Evolutionary conservation across 2,888 invertebrate species (phyloP).

Genomic region (Drosophila pseudotalamancana): DNA sequence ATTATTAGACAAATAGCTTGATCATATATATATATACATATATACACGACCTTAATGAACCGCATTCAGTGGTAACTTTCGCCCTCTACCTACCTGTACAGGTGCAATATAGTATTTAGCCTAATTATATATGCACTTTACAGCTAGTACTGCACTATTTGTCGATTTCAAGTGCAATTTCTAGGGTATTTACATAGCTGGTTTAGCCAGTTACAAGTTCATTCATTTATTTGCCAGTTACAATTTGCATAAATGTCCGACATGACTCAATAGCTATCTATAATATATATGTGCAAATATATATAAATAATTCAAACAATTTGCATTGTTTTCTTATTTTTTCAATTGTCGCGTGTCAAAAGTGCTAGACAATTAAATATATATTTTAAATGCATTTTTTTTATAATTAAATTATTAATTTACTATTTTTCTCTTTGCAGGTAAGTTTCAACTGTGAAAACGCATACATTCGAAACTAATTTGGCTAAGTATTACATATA

Average conservation of each 20-base stretch:
- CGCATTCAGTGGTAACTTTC: conserved; percentile 7
- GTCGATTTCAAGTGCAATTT: conserved; percentile 30
- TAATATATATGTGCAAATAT: background rate
- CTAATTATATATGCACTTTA: conserved; percentile 15
- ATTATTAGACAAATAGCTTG: conserved; percentile 22
- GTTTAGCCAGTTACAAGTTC: conserved; percentile 41
- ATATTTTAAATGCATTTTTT: conserved; percentile 1
- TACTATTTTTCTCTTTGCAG: conserved; percentile 18
- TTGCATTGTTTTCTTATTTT: conserved; percentile 21
- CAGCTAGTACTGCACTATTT: conserved; percentile 7
- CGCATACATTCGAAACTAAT: background rate
- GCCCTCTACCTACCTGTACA: background rate
- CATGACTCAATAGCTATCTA: conserved; percentile 9
- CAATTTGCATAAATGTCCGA: conserved; percentile 30
- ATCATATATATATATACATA: background rate
- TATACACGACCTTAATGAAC: conserved; percentile 21
- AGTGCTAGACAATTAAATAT: conserved; percentile 29
- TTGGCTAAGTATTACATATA: conserved; percentile 24
- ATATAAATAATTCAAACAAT: conserved; percentile 44
- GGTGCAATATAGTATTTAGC: background rate
- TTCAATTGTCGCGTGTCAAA: conserved; percentile 49
- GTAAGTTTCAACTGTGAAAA: conserved; percentile 14
- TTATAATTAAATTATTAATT: conserved; percentile 16
- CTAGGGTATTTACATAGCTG: conserved; percentile 52
- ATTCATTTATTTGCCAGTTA: conserved; percentile 35